phyloP scores from a whole-genome alignment of 2,113 vertebrate genomes.

The Kryptolebias marmoratus region DNA sequence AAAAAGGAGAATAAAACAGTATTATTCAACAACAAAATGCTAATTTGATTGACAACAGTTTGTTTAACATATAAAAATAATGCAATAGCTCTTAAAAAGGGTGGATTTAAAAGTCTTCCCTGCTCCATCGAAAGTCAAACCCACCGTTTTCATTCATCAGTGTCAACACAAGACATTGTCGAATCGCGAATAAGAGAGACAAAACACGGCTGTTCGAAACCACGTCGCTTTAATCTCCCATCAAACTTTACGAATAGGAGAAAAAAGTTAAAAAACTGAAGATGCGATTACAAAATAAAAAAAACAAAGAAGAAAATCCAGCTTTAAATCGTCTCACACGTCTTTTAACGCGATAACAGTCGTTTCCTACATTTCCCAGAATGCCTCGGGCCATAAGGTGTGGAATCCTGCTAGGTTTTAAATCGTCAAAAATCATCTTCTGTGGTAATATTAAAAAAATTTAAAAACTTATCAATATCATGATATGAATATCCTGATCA shows the following conservation, averaged over 20 bases:
- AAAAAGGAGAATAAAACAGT: conserved; percentile 30
- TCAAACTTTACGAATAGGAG: background rate
- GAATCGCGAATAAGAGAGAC: conserved; percentile 32
- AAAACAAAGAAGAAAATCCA: conserved; percentile 5
- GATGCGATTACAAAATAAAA: background rate
- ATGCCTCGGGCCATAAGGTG: conserved; percentile 6
- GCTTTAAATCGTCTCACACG: background rate
- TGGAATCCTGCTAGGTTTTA: background rate
- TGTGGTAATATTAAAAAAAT: background rate
- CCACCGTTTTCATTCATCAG: conserved; percentile 45
- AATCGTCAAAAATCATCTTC: background rate
- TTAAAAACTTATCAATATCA: too few species aligned
- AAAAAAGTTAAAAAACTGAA: background rate
- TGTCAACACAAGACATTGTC: conserved; percentile 57
- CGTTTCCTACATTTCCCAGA: conserved; percentile 31
- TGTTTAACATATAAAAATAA: conserved; percentile 64
- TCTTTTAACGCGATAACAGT: background rate
- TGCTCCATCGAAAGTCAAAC: conserved; percentile 28
- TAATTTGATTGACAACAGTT: conserved; percentile 64
- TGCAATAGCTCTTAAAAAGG: conserved; percentile 37
- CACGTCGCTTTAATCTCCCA: conserved; percentile 7
- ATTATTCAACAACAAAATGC: conserved; percentile 39
- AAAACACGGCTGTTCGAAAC: background rate
- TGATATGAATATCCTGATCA: too few species aligned
- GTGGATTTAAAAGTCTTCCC: conserved; percentile 34